These are phyloP conservation scores for Cyclura pinguis DNA, from an alignment of 2,797 vertebrate genomes.

Conservation along the genomic window DNA sequence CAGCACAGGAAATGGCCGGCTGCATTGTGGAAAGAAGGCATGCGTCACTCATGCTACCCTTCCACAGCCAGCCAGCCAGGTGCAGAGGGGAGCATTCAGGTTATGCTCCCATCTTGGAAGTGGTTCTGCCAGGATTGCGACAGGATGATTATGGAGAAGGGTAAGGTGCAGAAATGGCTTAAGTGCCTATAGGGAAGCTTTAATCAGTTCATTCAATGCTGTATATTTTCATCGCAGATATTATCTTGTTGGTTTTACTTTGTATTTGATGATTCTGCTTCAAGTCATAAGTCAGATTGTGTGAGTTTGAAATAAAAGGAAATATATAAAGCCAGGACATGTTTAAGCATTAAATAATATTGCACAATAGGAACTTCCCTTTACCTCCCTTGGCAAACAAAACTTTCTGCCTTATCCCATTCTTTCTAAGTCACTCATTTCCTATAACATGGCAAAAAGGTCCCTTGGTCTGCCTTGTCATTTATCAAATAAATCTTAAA, in stretches of 20 bases:
- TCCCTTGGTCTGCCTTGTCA: constrained; percentile 51
- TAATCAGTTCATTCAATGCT: constrained; percentile 17
- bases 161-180: not conserved
- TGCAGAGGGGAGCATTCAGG: no score
- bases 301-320: constrained; percentile 1
- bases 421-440: constrained; percentile 55
- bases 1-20: no score
- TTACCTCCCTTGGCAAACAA: constrained; percentile 47
- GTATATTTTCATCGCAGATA: not conserved
- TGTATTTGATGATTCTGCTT: not conserved
- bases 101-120: no score
- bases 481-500: constrained; percentile 44
- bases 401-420: constrained; percentile 9
- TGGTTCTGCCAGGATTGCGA: no score
- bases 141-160: no score
- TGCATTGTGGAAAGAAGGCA: no score
- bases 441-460: constrained; percentile 30
- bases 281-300: not conserved
- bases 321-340: constrained; percentile 9
- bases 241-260: not conserved
- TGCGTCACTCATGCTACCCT: no score
- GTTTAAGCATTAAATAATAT: constrained; percentile 42
- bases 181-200: constrained; percentile 13
- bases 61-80: no score
- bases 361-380: constrained; percentile 34